Percentiles rank a stretch among this genome's conserved stretches.
phyloP scores from a whole-genome alignment of 2,888 invertebrate species.

The Drosophila niveifrons region DNA sequence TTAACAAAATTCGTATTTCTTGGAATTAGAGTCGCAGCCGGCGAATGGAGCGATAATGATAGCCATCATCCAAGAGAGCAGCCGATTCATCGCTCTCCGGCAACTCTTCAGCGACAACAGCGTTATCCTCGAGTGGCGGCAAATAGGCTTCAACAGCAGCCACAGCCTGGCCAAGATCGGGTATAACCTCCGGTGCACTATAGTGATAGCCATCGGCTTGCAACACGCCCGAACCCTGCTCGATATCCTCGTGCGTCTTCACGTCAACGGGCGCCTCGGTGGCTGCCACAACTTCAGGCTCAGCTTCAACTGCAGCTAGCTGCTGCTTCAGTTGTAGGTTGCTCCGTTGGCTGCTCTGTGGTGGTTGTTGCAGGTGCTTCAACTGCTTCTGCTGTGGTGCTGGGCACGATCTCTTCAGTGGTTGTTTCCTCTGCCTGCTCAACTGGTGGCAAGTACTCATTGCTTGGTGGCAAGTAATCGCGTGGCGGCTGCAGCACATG shows the following conservation, averaged over 20 bases:
- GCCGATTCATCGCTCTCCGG: constrained; percentile 60
- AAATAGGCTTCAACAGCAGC: constrained; percentile 61
- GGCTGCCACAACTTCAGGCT: constrained; percentile 21
- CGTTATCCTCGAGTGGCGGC: constrained; percentile 68
- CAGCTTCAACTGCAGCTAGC: constrained; percentile 17
- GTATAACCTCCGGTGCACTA: constrained; percentile 65
- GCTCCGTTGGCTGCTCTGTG: constrained; percentile 16
- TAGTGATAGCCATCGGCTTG: constrained; percentile 80
- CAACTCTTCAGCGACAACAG: constrained; percentile 56
- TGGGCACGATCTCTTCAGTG: constrained; percentile 33
- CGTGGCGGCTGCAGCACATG: constrained; percentile 64
- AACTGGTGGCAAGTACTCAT: constrained; percentile 67
- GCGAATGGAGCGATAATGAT: constrained; percentile 74
- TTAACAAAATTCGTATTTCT: constrained; percentile 55
- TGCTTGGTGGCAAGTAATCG: constrained; percentile 72
- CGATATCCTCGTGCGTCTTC: constrained; percentile 54
- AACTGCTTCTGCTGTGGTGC: constrained; percentile 12
- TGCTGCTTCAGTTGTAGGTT: constrained; percentile 30
- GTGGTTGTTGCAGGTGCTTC: not conserved
- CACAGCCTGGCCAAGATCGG: constrained; percentile 51
- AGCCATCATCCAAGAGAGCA: constrained; percentile 73
- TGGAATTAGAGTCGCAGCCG: constrained; percentile 58
- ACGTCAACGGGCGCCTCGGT: constrained; percentile 51
- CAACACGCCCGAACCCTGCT: constrained; percentile 52
- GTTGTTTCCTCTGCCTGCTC: constrained; percentile 27